Conservation (phyloP, 2,888 invertebrate species). For the Hirtodrosophila cameraria region DNA sequence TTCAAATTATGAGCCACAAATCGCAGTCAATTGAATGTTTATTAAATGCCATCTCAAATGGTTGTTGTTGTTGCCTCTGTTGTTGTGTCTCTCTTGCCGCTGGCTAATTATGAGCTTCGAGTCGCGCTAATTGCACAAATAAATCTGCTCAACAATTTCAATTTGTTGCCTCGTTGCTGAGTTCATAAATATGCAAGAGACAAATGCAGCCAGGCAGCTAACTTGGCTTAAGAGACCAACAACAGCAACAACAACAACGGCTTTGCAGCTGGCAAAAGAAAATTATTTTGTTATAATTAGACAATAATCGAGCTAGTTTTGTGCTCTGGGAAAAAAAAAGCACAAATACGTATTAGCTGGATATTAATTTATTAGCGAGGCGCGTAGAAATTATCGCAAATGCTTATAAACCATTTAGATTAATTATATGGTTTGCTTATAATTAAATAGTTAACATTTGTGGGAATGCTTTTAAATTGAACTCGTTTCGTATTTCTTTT, state of each 20-base stretch:
- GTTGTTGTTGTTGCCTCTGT: no score
- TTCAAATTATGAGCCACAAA: conserved; percentile 70
- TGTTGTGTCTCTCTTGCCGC: no score
- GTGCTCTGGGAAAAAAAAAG: conserved; percentile 40
- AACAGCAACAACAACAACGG: conserved; percentile 1
- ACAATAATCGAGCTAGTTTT: conserved; percentile 38
- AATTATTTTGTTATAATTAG: conserved; percentile 47
- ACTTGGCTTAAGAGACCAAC: conserved; percentile 9
- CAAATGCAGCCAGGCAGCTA: conserved; percentile 22
- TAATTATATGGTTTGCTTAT: conserved; percentile 48
- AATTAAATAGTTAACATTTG: conserved; percentile 45
- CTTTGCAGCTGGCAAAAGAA: conserved; percentile 13
- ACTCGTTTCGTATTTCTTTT: conserved; percentile 24
- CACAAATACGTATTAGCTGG: conserved; percentile 41
- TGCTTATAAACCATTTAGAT: conserved; percentile 58
- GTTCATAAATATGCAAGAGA: conserved; percentile 72
- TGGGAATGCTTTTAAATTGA: conserved; percentile 35
- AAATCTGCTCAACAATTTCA: conserved; percentile 73
- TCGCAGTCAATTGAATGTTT: conserved; percentile 57
- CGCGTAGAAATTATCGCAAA: conserved; percentile 58
- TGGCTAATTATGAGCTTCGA: conserved; percentile 47
- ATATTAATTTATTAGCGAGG: conserved; percentile 62
- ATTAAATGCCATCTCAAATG: conserved; percentile 56
- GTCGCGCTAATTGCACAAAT: conserved; percentile 68
- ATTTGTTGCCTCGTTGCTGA: conserved; percentile 62